Percentiles rank a stretch among this genome's conserved stretches.
Evolutionary conservation across 2,888 invertebrate genomes (phyloP).

Genomic region (Lepidocyrtinus sp.): DNA sequence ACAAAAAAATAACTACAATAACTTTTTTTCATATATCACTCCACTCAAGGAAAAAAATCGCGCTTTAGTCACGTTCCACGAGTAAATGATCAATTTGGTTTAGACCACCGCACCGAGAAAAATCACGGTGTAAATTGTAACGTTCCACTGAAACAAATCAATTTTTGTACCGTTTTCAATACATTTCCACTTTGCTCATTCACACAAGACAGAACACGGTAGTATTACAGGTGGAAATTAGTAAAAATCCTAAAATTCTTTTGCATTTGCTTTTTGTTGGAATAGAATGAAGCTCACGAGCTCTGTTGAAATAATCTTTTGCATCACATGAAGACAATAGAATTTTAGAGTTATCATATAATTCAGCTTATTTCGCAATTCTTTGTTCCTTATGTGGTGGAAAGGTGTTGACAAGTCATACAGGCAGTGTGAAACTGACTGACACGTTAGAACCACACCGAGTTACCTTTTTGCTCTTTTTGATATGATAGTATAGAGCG

Average conservation of each 20-base stretch:
- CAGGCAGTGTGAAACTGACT: conserved; percentile 54
- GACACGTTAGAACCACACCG: conserved; percentile 43
- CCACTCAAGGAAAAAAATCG: background rate
- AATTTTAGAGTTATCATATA: no score
- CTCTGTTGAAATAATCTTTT: no score
- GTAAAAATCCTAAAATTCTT: no score
- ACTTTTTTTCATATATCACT: background rate
- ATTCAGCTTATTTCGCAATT: no score
- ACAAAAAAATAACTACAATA: no score
- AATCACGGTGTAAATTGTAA: background rate
- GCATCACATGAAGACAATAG: no score
- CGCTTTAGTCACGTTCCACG: background rate
- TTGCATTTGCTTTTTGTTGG: no score
- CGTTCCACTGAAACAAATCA: conserved; percentile 10
- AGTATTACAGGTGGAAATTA: no score
- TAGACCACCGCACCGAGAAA: background rate
- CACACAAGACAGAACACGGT: background rate
- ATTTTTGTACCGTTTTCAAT: background rate
- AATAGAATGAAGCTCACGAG: no score
- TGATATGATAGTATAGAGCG: no score
- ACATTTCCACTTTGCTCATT: background rate
- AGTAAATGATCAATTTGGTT: no score
- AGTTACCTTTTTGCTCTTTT: conserved; percentile 47
- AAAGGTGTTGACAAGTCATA: conserved; percentile 52
- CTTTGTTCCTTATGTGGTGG: no score